Evolutionary conservation across 2,888 invertebrate species (phyloP).

Genomic region (Dasysyrphus tricinctus): DNA sequence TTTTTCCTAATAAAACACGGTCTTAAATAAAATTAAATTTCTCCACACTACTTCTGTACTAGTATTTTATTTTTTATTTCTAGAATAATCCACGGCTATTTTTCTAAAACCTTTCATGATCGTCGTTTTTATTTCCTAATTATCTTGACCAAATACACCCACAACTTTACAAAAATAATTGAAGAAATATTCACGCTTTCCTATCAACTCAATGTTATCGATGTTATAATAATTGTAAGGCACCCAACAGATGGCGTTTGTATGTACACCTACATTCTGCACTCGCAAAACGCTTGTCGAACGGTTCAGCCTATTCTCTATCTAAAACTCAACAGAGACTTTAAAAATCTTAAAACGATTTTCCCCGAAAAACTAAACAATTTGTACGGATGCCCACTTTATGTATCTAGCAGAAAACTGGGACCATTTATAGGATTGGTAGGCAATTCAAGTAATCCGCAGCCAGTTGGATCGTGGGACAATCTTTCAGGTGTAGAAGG

Average conservation of each 20-base stretch:
- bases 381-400: conserved; percentile 78
- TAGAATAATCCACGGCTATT: conserved; percentile 75
- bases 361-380: conserved; percentile 77
- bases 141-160: conserved; percentile 74
- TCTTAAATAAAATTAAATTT: too few relatives aligned
- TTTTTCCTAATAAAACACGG: too few relatives aligned
- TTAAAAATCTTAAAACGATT: conserved; percentile 62
- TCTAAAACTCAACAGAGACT: conserved; percentile 66
- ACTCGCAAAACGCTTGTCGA: conserved; percentile 58
- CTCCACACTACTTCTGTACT: too few relatives aligned
- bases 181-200: conserved; percentile 77
- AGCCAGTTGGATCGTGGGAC: conserved; percentile 63
- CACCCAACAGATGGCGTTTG: conserved; percentile 55
- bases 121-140: conserved; percentile 78
- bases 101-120: conserved; percentile 76
- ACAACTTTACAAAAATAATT: conserved; percentile 39
- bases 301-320: conserved; percentile 69
- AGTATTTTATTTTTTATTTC: not conserved
- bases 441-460: conserved; percentile 77
- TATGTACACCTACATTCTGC: conserved; percentile 75
- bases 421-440: conserved; percentile 78
- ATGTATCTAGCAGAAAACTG: conserved; percentile 76
- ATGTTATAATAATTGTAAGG: conserved; percentile 78
- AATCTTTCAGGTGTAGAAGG: conserved; percentile 80
- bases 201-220: conserved; percentile 77